Conservation (phyloP, 2,888 invertebrate genomes). For the Lutraria lutraria region DNA sequence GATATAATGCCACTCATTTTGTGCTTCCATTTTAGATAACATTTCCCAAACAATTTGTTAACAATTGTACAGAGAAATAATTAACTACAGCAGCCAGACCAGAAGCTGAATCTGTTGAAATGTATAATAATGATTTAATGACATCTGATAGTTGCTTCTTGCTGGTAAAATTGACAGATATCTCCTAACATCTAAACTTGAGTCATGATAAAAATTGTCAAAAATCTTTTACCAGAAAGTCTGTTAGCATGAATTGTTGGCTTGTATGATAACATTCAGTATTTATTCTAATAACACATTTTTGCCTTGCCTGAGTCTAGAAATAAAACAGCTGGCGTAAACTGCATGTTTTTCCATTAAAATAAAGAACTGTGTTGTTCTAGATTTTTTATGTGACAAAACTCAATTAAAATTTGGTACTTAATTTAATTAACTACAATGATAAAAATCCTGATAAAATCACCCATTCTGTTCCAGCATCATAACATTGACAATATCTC, state of each 20-base stretch:
- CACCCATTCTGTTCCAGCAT: neutral
- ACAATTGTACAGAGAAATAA: conserved; percentile 42
- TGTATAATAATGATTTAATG: conserved; percentile 24
- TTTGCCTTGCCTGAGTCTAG: neutral
- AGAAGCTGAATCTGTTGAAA: conserved; percentile 23
- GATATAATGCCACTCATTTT: conserved; percentile 26
- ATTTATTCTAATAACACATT: neutral
- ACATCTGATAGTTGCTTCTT: neutral
- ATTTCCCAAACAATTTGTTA: conserved; percentile 42
- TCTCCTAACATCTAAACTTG: conserved; percentile 1
- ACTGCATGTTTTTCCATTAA: conserved; percentile 12
- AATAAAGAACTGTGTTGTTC: conserved; percentile 13
- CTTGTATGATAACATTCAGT: neutral
- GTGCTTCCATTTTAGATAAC: conserved; percentile 40
- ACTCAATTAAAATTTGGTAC: conserved; percentile 15
- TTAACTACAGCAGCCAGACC: conserved; percentile 21
- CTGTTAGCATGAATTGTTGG: neutral
- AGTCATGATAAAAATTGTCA: conserved; percentile 8
- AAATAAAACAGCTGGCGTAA: conserved; percentile 13
- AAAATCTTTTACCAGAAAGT: neutral
- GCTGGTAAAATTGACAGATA: conserved; percentile 9
- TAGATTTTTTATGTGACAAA: neutral
- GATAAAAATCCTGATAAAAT: neutral
- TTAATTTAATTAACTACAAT: conserved; percentile 22
- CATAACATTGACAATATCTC: neutral